Evolutionary conservation across 2,888 invertebrate species (phyloP).

Genomic region (Chymomyza fuscimana): DNA sequence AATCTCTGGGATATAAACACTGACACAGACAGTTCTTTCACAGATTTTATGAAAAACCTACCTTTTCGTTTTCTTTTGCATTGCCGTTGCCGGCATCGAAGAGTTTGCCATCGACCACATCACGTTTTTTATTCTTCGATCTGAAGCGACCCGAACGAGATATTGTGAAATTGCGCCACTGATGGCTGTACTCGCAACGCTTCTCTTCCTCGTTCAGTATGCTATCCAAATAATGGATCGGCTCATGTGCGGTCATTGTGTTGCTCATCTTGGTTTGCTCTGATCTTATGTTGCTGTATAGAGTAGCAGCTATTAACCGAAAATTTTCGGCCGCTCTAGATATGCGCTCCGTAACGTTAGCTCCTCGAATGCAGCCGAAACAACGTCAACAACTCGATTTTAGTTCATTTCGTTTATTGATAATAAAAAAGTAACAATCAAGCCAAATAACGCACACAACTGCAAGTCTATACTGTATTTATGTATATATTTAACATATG

Average conservation of each 20-base stretch:
- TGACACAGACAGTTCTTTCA: not conserved
- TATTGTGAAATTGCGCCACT: constrained; percentile 81
- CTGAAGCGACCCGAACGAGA: constrained; percentile 83
- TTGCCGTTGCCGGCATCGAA: constrained; percentile 80
- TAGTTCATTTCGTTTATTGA: constrained; percentile 30
- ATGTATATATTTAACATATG: constrained; percentile 28
- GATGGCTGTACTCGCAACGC: constrained; percentile 77
- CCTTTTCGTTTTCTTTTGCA: constrained; percentile 34
- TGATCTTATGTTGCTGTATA: too few species aligned
- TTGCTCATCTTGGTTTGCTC: constrained; percentile 46
- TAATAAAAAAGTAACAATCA: constrained; percentile 18
- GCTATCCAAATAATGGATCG: constrained; percentile 78
- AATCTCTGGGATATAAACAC: not conserved
- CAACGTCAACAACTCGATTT: constrained; percentile 28
- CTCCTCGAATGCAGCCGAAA: constrained; percentile 13
- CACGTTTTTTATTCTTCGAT: constrained; percentile 82
- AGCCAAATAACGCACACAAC: constrained; percentile 1
- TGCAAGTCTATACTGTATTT: not conserved
- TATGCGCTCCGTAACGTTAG: constrained; percentile 5
- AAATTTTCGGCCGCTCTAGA: not conserved
- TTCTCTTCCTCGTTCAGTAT: constrained; percentile 78
- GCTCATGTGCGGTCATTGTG: constrained; percentile 71
- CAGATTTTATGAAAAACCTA: not conserved
- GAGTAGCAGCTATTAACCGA: too few species aligned
- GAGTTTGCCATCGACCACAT: constrained; percentile 81